phyloP scores from a whole-genome alignment of 2,113 vertebrate genomes.

The Otis tarda region DNA sequence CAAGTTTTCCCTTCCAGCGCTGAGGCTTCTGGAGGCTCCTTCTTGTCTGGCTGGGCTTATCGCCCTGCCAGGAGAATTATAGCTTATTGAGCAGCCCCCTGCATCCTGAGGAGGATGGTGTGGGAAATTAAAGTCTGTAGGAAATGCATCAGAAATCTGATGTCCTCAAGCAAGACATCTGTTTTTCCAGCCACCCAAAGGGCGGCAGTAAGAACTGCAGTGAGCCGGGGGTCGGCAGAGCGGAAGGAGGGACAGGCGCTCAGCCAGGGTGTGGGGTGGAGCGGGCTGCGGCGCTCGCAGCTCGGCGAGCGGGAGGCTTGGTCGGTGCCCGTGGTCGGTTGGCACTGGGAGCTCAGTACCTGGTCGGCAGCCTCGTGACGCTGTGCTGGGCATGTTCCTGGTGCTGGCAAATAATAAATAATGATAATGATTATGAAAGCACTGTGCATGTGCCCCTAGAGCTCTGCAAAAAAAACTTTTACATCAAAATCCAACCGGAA shows the following conservation, averaged over 20 bases:
- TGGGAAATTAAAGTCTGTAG: slow-evolving; percentile 51
- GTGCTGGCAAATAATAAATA: slow-evolving; percentile 20
- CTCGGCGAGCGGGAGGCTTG: background rate
- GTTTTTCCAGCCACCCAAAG: background rate
- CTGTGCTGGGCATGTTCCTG: background rate
- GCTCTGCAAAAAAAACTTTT: slow-evolving; percentile 5
- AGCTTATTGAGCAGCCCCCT: background rate
- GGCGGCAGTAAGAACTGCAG: background rate
- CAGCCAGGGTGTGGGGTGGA: fast-evolving
- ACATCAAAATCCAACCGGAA: slow-evolving; percentile 14
- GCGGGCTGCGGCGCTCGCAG: fast-evolving
- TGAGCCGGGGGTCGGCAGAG: background rate
- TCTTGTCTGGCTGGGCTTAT: slow-evolving; percentile 43
- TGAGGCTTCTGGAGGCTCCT: slow-evolving; percentile 34
- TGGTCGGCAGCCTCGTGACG: fast-evolving
- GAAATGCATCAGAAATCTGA: slow-evolving; percentile 18
- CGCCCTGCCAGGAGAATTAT: slow-evolving; percentile 15
- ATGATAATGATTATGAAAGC: background rate
- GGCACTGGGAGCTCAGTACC: background rate
- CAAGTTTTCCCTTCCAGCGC: background rate
- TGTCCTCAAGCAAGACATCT: slow-evolving; percentile 51
- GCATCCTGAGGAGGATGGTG: background rate
- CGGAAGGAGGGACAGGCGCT: fast-evolving
- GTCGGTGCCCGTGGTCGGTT: fast-evolving
- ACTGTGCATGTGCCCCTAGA: background rate